Base-by-base conservation (phyloP, 1,140 invertebrate genomes). In the Solenopsis fugax region DNA sequence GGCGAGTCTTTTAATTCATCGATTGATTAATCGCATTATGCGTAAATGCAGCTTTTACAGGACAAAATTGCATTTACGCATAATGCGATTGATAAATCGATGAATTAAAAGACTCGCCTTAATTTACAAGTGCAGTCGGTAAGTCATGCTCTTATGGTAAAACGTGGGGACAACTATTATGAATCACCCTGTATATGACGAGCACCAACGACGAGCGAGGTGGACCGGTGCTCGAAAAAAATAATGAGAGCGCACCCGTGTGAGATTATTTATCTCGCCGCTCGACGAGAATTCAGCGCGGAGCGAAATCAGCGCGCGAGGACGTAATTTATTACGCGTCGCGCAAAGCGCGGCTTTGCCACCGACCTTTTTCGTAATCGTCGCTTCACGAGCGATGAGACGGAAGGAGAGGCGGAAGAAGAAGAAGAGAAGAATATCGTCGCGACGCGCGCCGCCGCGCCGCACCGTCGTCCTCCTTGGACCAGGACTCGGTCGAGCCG, bases 301-400 rank as follows among this genome's bases (percentile, higher is more conserved):
- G 18, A 41, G 4, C 52, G 69, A 75, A 75, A 62, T 84, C 69
- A 73, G 41, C 67, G 67, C 69, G 67, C 54, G 80, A 84, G 69
- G 41, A 60, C 69, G 45, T 84, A 84, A 84, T 73, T 84, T 75
- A 84, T 84, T 41, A 37, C 37, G 50, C n/a, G n/a, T n/a, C n/a
- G n/a, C n/a, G n/a, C n/a, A n/a, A n/a, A 65, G 34, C 34, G 18
- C 69, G 29, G 29, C 18, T 52, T 52, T 34, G 34, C 34, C 34
- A 41, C 29, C 45, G 18, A 60, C 45, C 45, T 65, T 67, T 64
- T 21, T 67, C 60, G 29, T 52, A 67, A 80, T 37, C 18, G 12
- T n/a, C 29, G 18, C 58, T 24, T 21, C 21, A n/a, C 18, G 45
- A 69, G 54, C 18, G 41, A 21, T 60, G 16, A 9, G 41, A 21